These are phyloP conservation scores for Temnothorax ravouxi DNA, from an alignment of 2,888 invertebrate genomes.

Conservation along the genomic window DNA sequence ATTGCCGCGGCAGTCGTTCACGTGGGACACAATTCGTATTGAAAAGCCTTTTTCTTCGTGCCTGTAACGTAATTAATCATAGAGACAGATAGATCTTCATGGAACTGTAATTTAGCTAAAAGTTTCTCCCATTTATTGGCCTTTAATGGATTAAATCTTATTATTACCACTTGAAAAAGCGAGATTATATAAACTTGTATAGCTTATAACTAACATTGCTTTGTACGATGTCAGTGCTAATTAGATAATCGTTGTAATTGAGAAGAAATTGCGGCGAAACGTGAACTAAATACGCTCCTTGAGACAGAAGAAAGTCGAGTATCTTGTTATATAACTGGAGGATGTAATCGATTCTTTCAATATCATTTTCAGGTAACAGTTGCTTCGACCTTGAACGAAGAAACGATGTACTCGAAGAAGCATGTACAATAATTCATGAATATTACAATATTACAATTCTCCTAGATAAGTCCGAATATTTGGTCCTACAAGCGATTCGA, in stretches of 20 bases:
- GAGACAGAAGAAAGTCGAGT: slow-evolving; percentile 81
- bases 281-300: slow-evolving; percentile 85
- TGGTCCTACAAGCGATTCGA: slow-evolving; percentile 57
- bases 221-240: slow-evolving; percentile 54
- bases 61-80: slow-evolving; percentile 28
- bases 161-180: background rate
- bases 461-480: slow-evolving; percentile 42
- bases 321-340: slow-evolving; percentile 82
- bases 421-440: background rate
- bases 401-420: background rate
- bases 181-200: background rate
- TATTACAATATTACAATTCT: slow-evolving; percentile 52
- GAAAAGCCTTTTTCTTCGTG: background rate
- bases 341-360: slow-evolving; percentile 76
- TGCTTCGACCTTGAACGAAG: slow-evolving; percentile 39
- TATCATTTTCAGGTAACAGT: slow-evolving; percentile 71
- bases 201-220: slow-evolving; percentile 40
- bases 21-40: background rate
- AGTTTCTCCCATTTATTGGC: background rate
- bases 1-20: slow-evolving; percentile 54
- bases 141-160: background rate
- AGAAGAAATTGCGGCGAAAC: slow-evolving; percentile 85
- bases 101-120: background rate
- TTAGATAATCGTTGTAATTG: slow-evolving; percentile 84
- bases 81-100: background rate